Percentiles rank a stretch among this genome's conserved stretches.
These are phyloP conservation scores for Hyperoplus lanceolatus DNA, from an alignment of 2,797 vertebrate genomes.

Conservation along the genomic window DNA sequence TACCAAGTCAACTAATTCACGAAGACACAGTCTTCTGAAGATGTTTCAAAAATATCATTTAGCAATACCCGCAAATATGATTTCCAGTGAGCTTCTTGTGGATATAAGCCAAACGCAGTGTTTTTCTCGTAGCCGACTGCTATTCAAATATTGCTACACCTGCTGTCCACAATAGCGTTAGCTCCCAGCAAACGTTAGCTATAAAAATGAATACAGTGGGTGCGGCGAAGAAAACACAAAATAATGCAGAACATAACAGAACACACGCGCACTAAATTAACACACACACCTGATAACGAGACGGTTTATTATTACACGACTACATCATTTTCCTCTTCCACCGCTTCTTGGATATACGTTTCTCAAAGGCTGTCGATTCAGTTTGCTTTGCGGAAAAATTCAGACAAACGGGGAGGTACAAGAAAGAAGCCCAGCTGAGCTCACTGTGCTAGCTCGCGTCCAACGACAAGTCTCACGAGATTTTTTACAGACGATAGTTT, in stretches of 20 bases:
- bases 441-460: conserved; percentile 41
- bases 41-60: conserved; percentile 23
- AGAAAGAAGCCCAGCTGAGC: conserved; percentile 42
- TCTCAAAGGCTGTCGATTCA: conserved; percentile 31
- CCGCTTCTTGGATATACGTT: conserved; percentile 2
- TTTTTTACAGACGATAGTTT: not conserved
- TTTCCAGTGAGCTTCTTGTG: not conserved
- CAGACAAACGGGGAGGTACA: conserved; percentile 34
- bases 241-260: conserved; percentile 58
- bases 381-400: conserved; percentile 70
- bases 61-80: not conserved
- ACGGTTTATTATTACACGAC: conserved; percentile 5
- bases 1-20: conserved; percentile 12
- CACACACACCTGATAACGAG: conserved; percentile 23
- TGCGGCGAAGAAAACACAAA: conserved; percentile 72
- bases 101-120: not conserved
- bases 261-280: conserved; percentile 47
- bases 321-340: conserved; percentile 63
- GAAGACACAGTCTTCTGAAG: conserved; percentile 18
- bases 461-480: conserved; percentile 72
- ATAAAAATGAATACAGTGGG: conserved; percentile 67
- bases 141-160: conserved; percentile 48
- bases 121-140: not conserved
- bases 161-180: conserved; percentile 40
- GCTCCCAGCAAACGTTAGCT: conserved; percentile 45